These are phyloP conservation scores for Peribatodes rhomboidaria DNA, from an alignment of 2,888 invertebrate genomes.

Conservation along the genomic window DNA sequence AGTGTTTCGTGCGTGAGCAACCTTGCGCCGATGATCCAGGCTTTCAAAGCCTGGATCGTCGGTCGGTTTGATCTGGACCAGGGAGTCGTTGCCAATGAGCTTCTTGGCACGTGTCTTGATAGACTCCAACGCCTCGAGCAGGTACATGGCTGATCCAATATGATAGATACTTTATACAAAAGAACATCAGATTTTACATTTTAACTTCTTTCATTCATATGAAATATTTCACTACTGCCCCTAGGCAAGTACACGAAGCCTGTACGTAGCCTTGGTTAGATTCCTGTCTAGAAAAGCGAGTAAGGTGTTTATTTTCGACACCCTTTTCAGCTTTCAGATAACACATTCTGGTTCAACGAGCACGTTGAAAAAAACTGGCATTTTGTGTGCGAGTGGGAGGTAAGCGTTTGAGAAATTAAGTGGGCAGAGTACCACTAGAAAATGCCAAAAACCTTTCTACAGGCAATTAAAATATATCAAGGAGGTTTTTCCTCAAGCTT, in stretches of 20 bases:
- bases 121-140: no score
- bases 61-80: no score
- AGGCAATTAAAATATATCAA: not conserved
- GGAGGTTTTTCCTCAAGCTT: not conserved
- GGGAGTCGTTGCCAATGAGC: no score
- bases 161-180: no score
- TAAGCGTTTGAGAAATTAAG: slow-evolving; percentile 3
- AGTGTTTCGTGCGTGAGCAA: no score
- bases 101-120: no score
- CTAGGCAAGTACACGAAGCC: not conserved
- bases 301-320: slow-evolving; percentile 28
- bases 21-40: no score
- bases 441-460: slow-evolving; percentile 1
- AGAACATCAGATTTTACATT: not conserved
- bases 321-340: slow-evolving; percentile 25
- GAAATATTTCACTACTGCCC: slow-evolving; percentile 6
- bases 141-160: no score
- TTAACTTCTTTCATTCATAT: no score
- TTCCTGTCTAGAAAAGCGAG: slow-evolving; percentile 14
- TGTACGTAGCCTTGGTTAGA: slow-evolving; percentile 18
- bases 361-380: slow-evolving; percentile 12
- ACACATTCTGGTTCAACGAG: slow-evolving; percentile 20
- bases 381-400: slow-evolving; percentile 12
- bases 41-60: no score
- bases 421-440: not conserved